A percentile compares a stretch with the other conserved stretches of the same genome.
Conservation (phyloP, 2,888 invertebrate species). For the Agrochola lychnidis region DNA sequence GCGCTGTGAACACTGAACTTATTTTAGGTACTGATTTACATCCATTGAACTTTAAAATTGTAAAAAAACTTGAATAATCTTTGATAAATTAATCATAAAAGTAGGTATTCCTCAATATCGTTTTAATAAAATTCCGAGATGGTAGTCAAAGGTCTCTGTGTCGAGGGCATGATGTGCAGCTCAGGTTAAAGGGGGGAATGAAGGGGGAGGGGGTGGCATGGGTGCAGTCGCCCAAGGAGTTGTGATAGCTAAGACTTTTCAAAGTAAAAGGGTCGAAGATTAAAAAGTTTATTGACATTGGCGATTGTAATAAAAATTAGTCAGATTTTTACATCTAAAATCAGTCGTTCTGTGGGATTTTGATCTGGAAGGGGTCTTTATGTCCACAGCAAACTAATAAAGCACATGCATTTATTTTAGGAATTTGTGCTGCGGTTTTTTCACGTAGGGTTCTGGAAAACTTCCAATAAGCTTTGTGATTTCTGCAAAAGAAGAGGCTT, state of each 20-base stretch:
- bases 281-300: constrained; percentile 37
- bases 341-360: not conserved
- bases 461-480: too few species aligned
- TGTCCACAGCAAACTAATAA: not conserved
- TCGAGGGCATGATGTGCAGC: constrained; percentile 18
- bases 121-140: constrained; percentile 29
- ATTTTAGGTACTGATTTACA: not conserved
- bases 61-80: too few species aligned
- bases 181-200: not conserved
- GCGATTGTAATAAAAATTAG: constrained; percentile 7
- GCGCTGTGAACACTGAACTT: too few species aligned
- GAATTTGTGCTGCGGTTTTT: not conserved
- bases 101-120: not conserved
- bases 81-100: not conserved
- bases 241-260: constrained; percentile 12
- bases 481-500: too few species aligned
- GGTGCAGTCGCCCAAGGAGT: constrained; percentile 10
- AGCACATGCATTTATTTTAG: not conserved
- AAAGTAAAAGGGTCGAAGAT: constrained; percentile 27
- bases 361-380: not conserved
- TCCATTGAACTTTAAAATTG: not conserved
- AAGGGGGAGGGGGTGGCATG: not conserved
- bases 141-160: constrained; percentile 24
- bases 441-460: not conserved
- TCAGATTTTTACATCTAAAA: not conserved